Evolutionary conservation across 2,113 vertebrate genomes (phyloP).

Genomic region (Apus apus): DNA sequence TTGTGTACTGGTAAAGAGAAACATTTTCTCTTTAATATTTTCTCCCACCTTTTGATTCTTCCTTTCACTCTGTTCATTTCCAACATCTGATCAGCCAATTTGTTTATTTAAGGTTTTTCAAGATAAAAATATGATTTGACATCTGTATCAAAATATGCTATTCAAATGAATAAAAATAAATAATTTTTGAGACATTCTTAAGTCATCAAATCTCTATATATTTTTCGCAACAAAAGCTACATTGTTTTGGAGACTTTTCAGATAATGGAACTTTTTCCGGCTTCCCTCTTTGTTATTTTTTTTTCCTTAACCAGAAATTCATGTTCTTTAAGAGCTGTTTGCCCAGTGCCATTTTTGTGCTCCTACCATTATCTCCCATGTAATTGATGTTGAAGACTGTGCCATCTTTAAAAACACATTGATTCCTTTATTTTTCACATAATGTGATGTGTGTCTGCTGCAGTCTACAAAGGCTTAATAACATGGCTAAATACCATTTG

Average conservation of each 20-base stretch:
- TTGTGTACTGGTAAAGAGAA: not conserved
- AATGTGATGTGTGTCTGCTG: not conserved
- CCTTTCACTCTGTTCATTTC: not conserved
- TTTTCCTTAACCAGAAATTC: not conserved
- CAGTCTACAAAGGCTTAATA: slow-evolving; percentile 21
- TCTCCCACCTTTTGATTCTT: not conserved
- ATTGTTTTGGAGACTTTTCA: not conserved
- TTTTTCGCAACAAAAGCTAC: not conserved
- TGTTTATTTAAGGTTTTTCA: not conserved
- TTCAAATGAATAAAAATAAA: not conserved
- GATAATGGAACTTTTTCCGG: not conserved
- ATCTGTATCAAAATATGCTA: not conserved
- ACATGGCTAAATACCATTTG: not conserved
- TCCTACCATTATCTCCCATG: not conserved
- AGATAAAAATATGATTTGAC: not conserved
- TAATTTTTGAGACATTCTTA: not conserved
- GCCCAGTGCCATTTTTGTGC: not conserved
- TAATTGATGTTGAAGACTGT: not conserved
- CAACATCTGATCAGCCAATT: not conserved
- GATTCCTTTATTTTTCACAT: not conserved
- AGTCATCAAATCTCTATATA: not conserved
- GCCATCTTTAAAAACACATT: not conserved
- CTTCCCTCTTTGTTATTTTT: not conserved
- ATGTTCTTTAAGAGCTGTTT: not conserved
- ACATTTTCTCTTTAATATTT: not conserved